These are phyloP conservation scores for Ephestia elutella DNA, from an alignment of 1,140 invertebrate genomes.

Conservation along the genomic window DNA sequence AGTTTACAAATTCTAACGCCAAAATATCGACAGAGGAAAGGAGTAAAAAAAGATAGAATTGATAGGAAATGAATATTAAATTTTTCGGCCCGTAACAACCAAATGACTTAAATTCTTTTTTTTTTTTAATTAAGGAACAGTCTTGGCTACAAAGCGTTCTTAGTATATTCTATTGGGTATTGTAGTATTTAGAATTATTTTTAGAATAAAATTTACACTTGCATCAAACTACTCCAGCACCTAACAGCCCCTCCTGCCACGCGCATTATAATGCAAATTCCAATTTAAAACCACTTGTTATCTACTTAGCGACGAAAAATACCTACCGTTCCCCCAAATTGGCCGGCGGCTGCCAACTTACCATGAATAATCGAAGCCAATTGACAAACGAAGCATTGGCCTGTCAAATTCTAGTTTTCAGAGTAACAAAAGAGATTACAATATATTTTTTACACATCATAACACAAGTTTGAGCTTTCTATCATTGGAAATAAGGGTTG, in stretches of 20 bases:
- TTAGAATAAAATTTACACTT: too few species aligned
- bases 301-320: constrained; percentile 72
- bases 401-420: constrained; percentile 70
- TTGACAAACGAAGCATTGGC: constrained; percentile 69
- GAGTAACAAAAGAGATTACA: constrained; percentile 51
- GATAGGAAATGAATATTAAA: too few species aligned
- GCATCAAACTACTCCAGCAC: background rate
- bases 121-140: too few species aligned
- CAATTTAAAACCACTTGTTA: constrained; percentile 73
- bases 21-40: too few species aligned
- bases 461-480: background rate
- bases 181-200: too few species aligned
- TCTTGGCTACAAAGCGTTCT: too few species aligned
- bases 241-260: constrained; percentile 12
- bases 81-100: too few species aligned
- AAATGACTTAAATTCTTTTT: too few species aligned
- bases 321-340: constrained; percentile 54
- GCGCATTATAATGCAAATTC: constrained; percentile 70
- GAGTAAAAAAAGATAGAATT: too few species aligned
- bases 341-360: constrained; percentile 57
- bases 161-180: too few species aligned
- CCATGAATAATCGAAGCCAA: constrained; percentile 63
- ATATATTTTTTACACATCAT: constrained; percentile 14
- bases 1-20: too few species aligned
- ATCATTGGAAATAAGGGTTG: background rate